Evolutionary conservation across 2,113 vertebrate genomes (phyloP).

Genomic region (Peromyscus leucopus): DNA sequence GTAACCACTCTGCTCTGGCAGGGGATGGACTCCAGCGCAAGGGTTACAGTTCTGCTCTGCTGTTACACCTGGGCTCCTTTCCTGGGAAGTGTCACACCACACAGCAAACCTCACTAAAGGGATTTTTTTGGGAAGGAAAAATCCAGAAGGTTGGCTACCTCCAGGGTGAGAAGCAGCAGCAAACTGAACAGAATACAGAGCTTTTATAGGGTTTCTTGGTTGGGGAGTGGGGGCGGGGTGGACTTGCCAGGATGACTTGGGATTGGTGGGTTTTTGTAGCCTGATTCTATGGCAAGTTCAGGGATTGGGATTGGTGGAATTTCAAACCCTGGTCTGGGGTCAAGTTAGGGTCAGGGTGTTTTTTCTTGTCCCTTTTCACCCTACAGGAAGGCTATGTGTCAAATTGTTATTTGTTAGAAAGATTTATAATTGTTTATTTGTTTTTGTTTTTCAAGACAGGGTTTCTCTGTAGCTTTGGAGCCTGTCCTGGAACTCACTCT

Average conservation of each 20-base stretch:
- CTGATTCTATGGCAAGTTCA: not conserved
- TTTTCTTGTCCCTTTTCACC: not conserved
- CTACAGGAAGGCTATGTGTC: not conserved
- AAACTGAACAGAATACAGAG: not conserved
- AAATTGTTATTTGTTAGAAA: not conserved
- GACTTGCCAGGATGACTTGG: not conserved
- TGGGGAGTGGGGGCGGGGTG: too few relatives aligned
- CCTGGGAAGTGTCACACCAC: not conserved
- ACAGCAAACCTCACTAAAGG: not conserved
- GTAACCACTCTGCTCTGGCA: not conserved
- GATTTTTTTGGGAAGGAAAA: not conserved
- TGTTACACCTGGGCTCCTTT: not conserved
- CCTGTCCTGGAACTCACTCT: too few relatives aligned
- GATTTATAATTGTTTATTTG: too few relatives aligned
- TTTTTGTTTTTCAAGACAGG: too few relatives aligned
- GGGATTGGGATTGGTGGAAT: not conserved
- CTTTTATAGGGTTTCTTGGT: not conserved
- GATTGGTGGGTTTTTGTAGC: not conserved
- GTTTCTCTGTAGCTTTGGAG: too few relatives aligned
- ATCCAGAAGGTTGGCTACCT: not conserved
- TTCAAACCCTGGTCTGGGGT: not conserved
- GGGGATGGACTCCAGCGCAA: too few relatives aligned
- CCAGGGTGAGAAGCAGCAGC: not conserved
- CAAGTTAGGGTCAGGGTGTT: not conserved
- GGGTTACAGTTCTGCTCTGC: not conserved